Percentiles rank a stretch among this genome's conserved stretches.
phyloP scores from a whole-genome alignment of 2,888 invertebrate species.

The Apodemia hepburni region DNA sequence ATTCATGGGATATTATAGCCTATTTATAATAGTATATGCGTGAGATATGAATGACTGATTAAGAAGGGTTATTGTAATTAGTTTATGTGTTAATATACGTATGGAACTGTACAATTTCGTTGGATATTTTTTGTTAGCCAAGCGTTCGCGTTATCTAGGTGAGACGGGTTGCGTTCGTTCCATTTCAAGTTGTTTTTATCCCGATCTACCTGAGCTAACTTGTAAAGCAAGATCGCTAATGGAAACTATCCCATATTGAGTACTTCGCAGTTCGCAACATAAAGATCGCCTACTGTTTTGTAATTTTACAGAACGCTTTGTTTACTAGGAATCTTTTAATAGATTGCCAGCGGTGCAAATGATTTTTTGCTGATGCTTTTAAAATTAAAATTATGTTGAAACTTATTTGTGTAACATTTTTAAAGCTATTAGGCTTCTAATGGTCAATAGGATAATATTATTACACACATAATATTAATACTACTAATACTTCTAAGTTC shows the following conservation, averaged over 20 bases:
- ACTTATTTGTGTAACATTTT: neutral
- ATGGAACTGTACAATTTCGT: neutral
- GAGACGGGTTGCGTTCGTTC: slow-evolving; percentile 61
- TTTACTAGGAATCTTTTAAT: slow-evolving; percentile 23
- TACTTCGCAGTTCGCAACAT: slow-evolving; percentile 12
- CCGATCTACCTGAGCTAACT: slow-evolving; percentile 63
- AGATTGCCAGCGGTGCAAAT: slow-evolving; percentile 13
- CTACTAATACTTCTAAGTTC: no score
- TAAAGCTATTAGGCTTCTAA: neutral
- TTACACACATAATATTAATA: no score
- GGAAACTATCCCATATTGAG: slow-evolving; percentile 39
- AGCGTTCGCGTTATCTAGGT: slow-evolving; percentile 61
- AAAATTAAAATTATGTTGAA: slow-evolving; percentile 15
- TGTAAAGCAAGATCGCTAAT: slow-evolving; percentile 22
- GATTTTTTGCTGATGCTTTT: slow-evolving; percentile 37
- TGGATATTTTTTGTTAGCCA: slow-evolving; percentile 44
- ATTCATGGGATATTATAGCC: slow-evolving; percentile 67
- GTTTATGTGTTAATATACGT: neutral
- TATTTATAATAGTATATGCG: slow-evolving; percentile 70
- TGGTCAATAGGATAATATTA: neutral
- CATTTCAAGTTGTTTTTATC: slow-evolving; percentile 76
- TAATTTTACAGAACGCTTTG: slow-evolving; percentile 17
- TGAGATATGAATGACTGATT: slow-evolving; percentile 69
- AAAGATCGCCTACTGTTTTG: slow-evolving; percentile 15
- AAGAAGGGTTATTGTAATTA: slow-evolving; percentile 27